phyloP scores from a whole-genome alignment of 2,113 vertebrate genomes.

The Salvator merianae region DNA sequence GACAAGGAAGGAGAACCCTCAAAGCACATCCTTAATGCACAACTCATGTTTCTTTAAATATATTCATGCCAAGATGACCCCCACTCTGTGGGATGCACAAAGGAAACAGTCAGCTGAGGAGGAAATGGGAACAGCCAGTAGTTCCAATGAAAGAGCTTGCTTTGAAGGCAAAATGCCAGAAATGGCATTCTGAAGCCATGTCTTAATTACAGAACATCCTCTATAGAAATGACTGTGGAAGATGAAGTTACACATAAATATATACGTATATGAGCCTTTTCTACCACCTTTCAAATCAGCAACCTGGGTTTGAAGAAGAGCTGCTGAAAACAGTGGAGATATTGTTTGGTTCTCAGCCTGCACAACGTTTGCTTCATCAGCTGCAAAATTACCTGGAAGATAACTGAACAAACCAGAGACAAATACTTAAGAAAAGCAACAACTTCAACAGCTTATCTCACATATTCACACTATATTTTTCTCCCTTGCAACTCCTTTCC shows the following conservation, averaged over 20 bases:
- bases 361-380: constrained; percentile 54
- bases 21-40: not conserved
- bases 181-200: constrained; percentile 23
- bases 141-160: not conserved
- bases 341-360: constrained; percentile 66
- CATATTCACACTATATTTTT: constrained; percentile 50
- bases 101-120: not conserved
- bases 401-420: constrained; percentile 72
- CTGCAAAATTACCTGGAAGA: constrained; percentile 73
- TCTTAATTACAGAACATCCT: constrained; percentile 67
- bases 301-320: constrained; percentile 6
- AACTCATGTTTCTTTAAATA: not conserved
- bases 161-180: not conserved
- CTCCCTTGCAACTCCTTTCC: not conserved
- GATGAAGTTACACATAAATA: not conserved
- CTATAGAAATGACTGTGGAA: not conserved
- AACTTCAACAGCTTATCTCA: constrained; percentile 53
- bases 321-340: constrained; percentile 67
- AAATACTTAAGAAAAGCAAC: constrained; percentile 68
- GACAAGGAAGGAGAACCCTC: too few relatives aligned
- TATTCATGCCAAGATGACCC: not conserved
- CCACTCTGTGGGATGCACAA: not conserved
- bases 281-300: not conserved
- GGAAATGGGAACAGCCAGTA: not conserved
- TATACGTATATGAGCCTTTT: constrained; percentile 43